These are phyloP conservation scores for Meteorus colon DNA, from an alignment of 2,888 invertebrate genomes.

Conservation along the genomic window DNA sequence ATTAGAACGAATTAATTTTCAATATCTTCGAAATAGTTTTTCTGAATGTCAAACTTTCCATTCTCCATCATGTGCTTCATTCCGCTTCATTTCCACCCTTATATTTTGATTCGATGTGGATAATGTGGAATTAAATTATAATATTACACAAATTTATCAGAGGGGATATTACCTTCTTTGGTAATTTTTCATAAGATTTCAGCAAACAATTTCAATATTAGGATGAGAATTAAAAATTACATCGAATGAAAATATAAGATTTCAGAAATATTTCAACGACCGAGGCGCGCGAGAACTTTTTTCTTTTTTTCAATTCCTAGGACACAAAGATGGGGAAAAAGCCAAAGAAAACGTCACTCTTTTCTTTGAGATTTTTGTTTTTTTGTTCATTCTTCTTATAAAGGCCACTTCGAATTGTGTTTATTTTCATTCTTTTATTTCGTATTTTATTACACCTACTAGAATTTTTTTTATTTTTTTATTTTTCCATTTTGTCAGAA, in stretches of 20 bases:
- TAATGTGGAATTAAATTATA: slow-evolving; percentile 24
- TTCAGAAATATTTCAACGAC: slow-evolving; percentile 33
- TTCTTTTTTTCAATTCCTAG: slow-evolving; percentile 49
- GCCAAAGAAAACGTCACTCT: slow-evolving; percentile 34
- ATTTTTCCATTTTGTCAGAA: slow-evolving; percentile 40
- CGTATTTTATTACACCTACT: slow-evolving; percentile 45
- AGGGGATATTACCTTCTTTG: slow-evolving; percentile 30
- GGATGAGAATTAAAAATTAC: slow-evolving; percentile 4
- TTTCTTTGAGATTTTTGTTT: slow-evolving; percentile 44
- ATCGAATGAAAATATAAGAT: slow-evolving; percentile 19
- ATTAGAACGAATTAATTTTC: slow-evolving; percentile 51
- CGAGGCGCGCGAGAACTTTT: slow-evolving; percentile 46
- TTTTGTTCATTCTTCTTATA: slow-evolving; percentile 58
- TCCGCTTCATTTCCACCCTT: slow-evolving; percentile 8
- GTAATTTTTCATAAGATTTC: slow-evolving; percentile 14
- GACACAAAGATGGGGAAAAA: slow-evolving; percentile 46
- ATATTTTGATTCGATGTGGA: slow-evolving; percentile 4
- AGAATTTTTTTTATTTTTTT: slow-evolving; percentile 42
- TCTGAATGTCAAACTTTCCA: slow-evolving; percentile 21
- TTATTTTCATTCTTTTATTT: slow-evolving; percentile 58
- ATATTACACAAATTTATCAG: slow-evolving; percentile 35
- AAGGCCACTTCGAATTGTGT: slow-evolving; percentile 72
- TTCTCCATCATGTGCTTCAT: slow-evolving; percentile 5
- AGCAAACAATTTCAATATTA: not conserved
- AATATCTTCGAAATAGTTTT: slow-evolving; percentile 37